A percentile compares a stretch with the other conserved stretches of the same genome.
Conservation (phyloP, 2,113 vertebrate genomes). For the Halichoerus grypus region DNA sequence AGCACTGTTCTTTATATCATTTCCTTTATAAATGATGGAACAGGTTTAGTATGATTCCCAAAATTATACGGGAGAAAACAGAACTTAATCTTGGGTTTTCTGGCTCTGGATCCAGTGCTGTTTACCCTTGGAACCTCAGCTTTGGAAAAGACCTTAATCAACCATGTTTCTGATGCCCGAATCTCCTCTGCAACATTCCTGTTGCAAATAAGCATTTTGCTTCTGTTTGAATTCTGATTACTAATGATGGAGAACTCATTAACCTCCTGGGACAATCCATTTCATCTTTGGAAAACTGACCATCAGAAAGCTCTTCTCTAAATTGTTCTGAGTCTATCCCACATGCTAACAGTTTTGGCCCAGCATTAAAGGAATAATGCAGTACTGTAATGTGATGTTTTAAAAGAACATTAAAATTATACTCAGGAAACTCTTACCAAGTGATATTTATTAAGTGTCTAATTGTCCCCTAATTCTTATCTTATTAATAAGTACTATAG, state of each 20-base stretch:
- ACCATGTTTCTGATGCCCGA: background rate
- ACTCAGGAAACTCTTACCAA: constrained; percentile 38
- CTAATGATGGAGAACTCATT: background rate
- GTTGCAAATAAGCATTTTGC: constrained; percentile 36
- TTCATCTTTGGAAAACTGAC: constrained; percentile 49
- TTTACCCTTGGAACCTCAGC: constrained; percentile 24
- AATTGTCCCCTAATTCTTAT: background rate
- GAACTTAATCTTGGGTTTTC: constrained; percentile 22
- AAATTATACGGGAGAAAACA: background rate
- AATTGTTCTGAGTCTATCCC: background rate
- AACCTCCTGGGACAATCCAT: background rate
- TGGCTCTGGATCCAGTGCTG: background rate
- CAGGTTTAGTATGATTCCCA: background rate
- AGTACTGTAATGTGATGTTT: constrained; percentile 29
- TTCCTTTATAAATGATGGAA: background rate
- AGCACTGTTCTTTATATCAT: background rate
- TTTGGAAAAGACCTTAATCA: constrained; percentile 8
- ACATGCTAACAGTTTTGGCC: background rate
- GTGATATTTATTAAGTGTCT: constrained; percentile 36
- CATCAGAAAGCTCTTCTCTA: background rate
- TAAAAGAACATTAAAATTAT: constrained; percentile 40
- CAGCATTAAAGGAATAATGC: constrained; percentile 37
- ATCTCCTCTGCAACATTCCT: background rate
- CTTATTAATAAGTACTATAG: constrained; percentile 56
- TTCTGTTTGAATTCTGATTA: constrained; percentile 43